Base-by-base conservation (phyloP, 2,888 invertebrate species). In the Bibio marci region DNA sequence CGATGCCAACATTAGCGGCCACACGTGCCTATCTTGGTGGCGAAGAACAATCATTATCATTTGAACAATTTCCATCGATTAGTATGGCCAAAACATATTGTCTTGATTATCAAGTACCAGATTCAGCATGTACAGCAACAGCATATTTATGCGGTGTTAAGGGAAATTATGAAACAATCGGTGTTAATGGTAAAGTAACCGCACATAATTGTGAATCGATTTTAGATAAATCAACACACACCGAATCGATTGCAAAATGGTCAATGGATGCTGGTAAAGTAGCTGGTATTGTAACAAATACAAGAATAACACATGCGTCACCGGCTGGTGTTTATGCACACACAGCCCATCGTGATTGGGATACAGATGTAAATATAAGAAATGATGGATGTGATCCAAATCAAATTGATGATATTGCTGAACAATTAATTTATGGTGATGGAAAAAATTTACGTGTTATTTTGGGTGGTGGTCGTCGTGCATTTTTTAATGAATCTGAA, bases 51-150 rank as follows among this genome's bases (percentile, higher is more conserved):
- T 61, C 66, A 27, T 63, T 87, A 1, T 70, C 71, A 39, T 86
- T 85, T 49, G 87, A 87, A 48, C 64, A 68, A 2, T 85, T 86
- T 48, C 81, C 83, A 0, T 70, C 70, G 49, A 71, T 76, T 1
- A 86, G 80, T 1, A 55, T 85, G 3, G 70, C 80, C 3, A 85
- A 80, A 75, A 81, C 82, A 0, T 82, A 81, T 55, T 81, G 81
- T 54, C 70, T 81, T 0, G 72, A 82, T 49, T 64, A 66, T 6
- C 78, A 85, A 59, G 83, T 85, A 1, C 73, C 86, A 0, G 88
- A 88, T 52, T 86, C 86, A 0, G 86, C 87, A 0, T 83, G 81
- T 51, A 76, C 82, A 2, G 76, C 80, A 1, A 87, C 86, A 0
- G 85, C 86, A 0, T 83, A 80, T 52, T 59, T 85, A 30, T 64